Conservation (phyloP, 2,113 vertebrate genomes). For the Labrus mixtus region DNA sequence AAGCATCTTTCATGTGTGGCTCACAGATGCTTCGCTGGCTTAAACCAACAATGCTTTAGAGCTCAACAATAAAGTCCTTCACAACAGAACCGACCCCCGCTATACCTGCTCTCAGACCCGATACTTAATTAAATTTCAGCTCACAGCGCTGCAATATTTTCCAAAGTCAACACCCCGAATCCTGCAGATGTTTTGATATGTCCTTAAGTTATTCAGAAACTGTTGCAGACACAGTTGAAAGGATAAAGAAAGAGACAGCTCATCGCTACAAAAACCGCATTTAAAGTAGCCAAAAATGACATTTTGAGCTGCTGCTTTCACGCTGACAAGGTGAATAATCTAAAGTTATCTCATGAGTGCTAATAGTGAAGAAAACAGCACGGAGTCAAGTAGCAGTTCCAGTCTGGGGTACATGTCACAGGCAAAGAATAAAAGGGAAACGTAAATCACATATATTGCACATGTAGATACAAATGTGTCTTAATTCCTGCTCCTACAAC, state of each 20-base stretch:
- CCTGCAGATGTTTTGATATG: constrained; percentile 20
- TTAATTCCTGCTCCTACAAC: no score
- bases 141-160: not conserved
- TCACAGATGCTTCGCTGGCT: constrained; percentile 16
- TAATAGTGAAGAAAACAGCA: not conserved
- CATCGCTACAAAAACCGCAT: not conserved
- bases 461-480: no score
- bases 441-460: no score
- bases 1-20: constrained; percentile 22
- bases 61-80: constrained; percentile 43
- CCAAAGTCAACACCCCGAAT: constrained; percentile 16
- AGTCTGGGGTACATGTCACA: not conserved
- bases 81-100: constrained; percentile 11
- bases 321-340: not conserved
- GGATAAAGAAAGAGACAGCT: not conserved
- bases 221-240: constrained; percentile 15
- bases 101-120: constrained; percentile 11
- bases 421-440: not conserved
- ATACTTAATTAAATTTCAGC: constrained; percentile 32
- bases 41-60: constrained; percentile 28
- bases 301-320: not conserved
- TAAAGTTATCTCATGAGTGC: not conserved
- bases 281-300: not conserved
- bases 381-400: not conserved
- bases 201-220: constrained; percentile 17